These are phyloP conservation scores for Holocentrus rufus DNA, from an alignment of 2,797 vertebrate genomes.

Conservation along the genomic window DNA sequence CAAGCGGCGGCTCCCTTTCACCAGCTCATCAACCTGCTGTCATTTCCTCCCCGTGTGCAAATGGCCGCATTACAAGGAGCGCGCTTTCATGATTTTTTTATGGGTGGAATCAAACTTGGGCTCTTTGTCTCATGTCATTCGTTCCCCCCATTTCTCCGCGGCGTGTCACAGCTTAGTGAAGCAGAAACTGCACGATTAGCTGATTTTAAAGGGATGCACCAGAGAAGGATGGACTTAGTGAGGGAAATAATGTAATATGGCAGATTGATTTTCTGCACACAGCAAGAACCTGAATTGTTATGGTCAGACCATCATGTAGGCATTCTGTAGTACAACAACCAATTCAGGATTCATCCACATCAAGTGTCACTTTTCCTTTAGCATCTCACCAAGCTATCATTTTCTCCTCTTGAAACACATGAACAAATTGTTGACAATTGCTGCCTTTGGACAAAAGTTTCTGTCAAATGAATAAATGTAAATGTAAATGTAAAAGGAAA, in stretches of 20 bases:
- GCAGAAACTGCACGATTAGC: background rate
- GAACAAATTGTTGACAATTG: no score
- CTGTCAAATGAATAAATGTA: no score
- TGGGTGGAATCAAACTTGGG: slow-evolving; percentile 8
- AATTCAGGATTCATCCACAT: no score
- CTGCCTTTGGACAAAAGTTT: no score
- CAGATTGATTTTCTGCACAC: slow-evolving; percentile 13
- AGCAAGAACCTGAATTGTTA: no score
- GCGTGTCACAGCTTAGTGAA: background rate
- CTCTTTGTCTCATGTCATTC: slow-evolving; percentile 13
- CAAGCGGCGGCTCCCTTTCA: slow-evolving; percentile 22
- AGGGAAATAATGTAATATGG: background rate
- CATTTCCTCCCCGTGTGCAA: slow-evolving; percentile 28
- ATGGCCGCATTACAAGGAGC: slow-evolving; percentile 23
- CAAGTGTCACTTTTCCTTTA: no score
- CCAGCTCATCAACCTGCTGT: slow-evolving; percentile 42
- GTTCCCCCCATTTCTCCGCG: background rate
- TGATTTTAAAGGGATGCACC: no score
- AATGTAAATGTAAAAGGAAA: no score
- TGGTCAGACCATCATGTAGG: no score
- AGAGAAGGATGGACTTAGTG: slow-evolving; percentile 5
- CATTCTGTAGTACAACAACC: no score
- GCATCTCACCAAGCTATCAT: no score
- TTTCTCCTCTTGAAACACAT: no score
- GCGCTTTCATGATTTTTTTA: slow-evolving; percentile 13